Conservation (phyloP, 2,113 vertebrate species). For the Psammodynastes pulverulentus region DNA sequence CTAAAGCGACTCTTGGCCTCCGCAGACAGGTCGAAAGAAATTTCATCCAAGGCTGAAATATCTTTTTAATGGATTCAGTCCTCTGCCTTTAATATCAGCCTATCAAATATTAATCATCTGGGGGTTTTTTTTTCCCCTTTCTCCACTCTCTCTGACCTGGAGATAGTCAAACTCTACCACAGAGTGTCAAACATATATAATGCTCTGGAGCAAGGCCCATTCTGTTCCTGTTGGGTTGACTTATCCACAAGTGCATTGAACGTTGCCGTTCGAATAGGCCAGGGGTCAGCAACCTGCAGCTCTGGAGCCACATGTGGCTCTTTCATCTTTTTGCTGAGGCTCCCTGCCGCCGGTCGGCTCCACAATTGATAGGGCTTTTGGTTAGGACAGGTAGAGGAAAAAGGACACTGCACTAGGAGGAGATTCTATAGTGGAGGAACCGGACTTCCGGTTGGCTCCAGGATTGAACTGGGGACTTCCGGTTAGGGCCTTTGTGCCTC, state of each 20-base stretch:
- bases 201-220: not conserved
- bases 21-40: not conserved
- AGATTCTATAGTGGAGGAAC: too few relatives aligned
- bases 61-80: not conserved
- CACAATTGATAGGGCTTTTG: too few relatives aligned
- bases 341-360: too few relatives aligned
- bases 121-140: not conserved
- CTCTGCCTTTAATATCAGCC: not conserved
- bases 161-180: not conserved
- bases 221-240: not conserved
- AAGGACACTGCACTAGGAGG: too few relatives aligned
- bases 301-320: too few relatives aligned
- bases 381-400: too few relatives aligned
- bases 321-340: too few relatives aligned
- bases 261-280: not conserved
- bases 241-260: not conserved
- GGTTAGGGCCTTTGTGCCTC: too few relatives aligned
- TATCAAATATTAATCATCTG: not conserved
- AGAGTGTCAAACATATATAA: not conserved
- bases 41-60: not conserved
- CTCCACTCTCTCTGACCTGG: not conserved
- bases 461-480: too few relatives aligned
- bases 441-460: too few relatives aligned
- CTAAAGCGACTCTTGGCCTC: not conserved
- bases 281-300: too few relatives aligned